Percentiles rank a stretch among this genome's conserved stretches.
These are phyloP conservation scores for Stigmatopora nigra DNA, from an alignment of 2,113 vertebrate genomes.

Conservation along the genomic window DNA sequence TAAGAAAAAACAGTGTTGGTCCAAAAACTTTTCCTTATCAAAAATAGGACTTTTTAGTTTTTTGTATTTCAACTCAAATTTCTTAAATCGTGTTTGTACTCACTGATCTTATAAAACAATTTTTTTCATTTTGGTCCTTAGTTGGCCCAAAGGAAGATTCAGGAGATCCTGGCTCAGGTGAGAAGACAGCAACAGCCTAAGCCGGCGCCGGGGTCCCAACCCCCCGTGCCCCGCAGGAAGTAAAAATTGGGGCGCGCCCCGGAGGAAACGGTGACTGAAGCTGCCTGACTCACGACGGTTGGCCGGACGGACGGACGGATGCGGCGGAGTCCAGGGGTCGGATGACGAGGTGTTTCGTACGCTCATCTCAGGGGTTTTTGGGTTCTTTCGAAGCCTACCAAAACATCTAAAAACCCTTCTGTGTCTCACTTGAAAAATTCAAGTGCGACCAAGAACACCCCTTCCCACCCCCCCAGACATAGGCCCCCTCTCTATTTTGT, in stretches of 20 bases:
- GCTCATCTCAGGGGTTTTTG: constrained; percentile 59
- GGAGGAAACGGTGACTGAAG: constrained; percentile 51
- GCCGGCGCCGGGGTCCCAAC: constrained; percentile 71
- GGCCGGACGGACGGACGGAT: constrained; percentile 36
- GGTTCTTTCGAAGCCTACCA: constrained; percentile 47
- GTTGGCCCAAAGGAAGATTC: constrained; percentile 98
- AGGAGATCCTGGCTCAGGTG: constrained; percentile 97
- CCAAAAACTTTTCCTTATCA: too few species aligned
- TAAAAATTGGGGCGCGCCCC: constrained; percentile 56
- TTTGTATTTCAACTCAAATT: too few species aligned
- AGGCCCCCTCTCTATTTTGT: too few species aligned
- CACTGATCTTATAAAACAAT: too few species aligned
- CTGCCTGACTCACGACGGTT: constrained; percentile 33
- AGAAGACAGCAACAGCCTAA: constrained; percentile 90
- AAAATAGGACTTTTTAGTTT: too few species aligned
- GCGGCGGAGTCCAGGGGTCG: constrained; percentile 44
- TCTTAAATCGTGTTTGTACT: too few species aligned
- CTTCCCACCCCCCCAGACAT: not conserved
- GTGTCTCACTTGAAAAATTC: constrained; percentile 44
- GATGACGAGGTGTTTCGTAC: constrained; percentile 31
- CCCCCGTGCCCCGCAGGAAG: constrained; percentile 82
- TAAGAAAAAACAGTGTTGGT: too few species aligned
- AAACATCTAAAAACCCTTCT: constrained; percentile 44
- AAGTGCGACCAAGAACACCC: constrained; percentile 36
- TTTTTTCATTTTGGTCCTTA: constrained; percentile 43